A percentile compares a stretch with the other conserved stretches of the same genome.
These are phyloP conservation scores for Albula glossodonta DNA, from an alignment of 2,113 vertebrate species.

Conservation along the genomic window DNA sequence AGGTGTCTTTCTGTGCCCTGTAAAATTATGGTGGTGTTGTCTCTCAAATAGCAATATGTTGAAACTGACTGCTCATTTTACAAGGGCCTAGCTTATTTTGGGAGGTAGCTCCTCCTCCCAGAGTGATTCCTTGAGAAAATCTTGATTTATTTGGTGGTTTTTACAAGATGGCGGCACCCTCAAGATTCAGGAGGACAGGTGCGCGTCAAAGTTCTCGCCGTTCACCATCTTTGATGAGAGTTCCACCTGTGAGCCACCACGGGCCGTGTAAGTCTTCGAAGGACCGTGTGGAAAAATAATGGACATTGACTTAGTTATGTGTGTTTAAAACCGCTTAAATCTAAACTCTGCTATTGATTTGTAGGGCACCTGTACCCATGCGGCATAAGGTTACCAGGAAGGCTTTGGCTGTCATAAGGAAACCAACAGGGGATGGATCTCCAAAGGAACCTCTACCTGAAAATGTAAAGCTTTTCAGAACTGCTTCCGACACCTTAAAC, in stretches of 20 bases:
- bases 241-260: constrained; percentile 1
- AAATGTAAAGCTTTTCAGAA: constrained; percentile 23
- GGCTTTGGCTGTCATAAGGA: constrained; percentile 14
- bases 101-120: no score
- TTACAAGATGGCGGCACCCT: constrained; percentile 6
- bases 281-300: no score
- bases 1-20: no score
- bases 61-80: no score
- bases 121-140: no score
- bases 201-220: not conserved
- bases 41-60: no score
- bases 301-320: no score
- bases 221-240: constrained; percentile 28
- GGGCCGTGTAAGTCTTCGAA: constrained; percentile 26
- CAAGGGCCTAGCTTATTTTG: no score
- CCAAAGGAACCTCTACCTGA: not conserved
- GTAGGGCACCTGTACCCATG: not conserved
- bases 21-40: no score
- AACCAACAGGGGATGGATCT: not conserved
- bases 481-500: no score
- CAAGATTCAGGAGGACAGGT: not conserved
- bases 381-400: not conserved
- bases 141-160: not conserved
- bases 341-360: no score
- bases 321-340: no score